Percentiles rank a stretch among this genome's conserved stretches.
Evolutionary conservation across 2,113 vertebrate genomes (phyloP).

Genomic region (Marcusenius ussheri): DNA sequence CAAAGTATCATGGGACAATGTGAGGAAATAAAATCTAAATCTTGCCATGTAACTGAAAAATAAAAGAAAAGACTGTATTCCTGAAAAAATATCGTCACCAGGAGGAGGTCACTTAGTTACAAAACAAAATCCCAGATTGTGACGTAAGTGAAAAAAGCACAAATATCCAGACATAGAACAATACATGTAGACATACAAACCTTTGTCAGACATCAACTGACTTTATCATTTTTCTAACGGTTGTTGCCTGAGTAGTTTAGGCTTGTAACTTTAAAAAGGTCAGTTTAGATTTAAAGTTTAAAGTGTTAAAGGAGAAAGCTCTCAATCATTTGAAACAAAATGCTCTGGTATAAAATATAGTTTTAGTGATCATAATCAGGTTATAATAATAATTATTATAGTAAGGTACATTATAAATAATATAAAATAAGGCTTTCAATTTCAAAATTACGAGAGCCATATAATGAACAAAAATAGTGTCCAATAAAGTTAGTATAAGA

Average conservation of each 20-base stretch:
- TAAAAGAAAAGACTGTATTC: not conserved
- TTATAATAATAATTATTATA: not conserved
- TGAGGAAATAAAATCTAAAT: constrained; percentile 9
- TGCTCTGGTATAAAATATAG: not conserved
- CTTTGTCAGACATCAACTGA: not conserved
- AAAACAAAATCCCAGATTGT: not conserved
- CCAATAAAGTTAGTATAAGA: not conserved
- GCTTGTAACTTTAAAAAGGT: not conserved
- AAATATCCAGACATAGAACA: not conserved
- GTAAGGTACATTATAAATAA: not conserved
- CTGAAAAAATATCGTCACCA: not conserved
- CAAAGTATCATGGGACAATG: constrained; percentile 21
- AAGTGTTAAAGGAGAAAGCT: not conserved
- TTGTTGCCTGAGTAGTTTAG: not conserved
- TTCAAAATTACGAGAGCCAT: not conserved
- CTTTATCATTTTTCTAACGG: not conserved
- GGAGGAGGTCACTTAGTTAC: not conserved
- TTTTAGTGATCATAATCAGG: not conserved
- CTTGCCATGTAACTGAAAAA: not conserved
- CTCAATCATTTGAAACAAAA: not conserved
- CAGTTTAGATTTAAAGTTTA: not conserved
- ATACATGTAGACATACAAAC: not conserved
- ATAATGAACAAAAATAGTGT: not conserved
- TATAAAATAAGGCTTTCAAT: not conserved
- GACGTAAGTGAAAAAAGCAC: not conserved